Percentiles rank a stretch among this genome's conserved stretches.
Conservation (phyloP, 2,113 vertebrate species). For the Pangasianodon hypophthalmus region DNA sequence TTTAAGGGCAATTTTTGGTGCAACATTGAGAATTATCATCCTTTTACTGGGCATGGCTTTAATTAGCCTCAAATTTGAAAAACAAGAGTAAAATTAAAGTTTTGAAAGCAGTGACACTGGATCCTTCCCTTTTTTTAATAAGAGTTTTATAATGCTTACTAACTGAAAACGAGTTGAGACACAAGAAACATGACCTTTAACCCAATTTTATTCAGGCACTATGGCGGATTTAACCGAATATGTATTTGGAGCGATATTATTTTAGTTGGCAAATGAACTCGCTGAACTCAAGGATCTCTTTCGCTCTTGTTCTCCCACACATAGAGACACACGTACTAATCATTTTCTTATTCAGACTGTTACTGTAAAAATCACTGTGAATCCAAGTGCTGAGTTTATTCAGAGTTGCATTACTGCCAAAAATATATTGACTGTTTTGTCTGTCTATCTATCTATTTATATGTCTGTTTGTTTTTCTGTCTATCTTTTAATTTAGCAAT, state of each 20-base stretch:
- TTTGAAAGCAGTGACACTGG: neutral
- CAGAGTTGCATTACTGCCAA: neutral
- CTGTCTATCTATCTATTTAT: neutral
- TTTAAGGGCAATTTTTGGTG: neutral
- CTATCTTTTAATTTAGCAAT: neutral
- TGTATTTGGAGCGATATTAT: constrained; percentile 24
- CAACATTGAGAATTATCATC: neutral
- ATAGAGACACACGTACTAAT: neutral
- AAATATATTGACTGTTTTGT: constrained; percentile 15
- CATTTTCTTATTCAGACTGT: constrained; percentile 1
- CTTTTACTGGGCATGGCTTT: neutral
- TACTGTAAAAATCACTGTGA: neutral
- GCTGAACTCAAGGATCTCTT: constrained; percentile 12
- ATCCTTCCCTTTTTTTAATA: neutral
- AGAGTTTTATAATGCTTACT: constrained; percentile 5
- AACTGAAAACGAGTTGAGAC: neutral
- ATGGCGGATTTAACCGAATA: neutral
- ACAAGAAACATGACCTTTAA: constrained; percentile 20
- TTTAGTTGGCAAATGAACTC: constrained; percentile 25
- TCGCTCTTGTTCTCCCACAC: constrained; percentile 24
- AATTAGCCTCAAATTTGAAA: neutral
- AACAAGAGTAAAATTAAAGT: neutral
- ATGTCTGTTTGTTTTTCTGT: neutral
- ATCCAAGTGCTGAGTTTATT: neutral
- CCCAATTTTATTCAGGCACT: constrained; percentile 11